These are phyloP conservation scores for Gadopsis bispinosus DNA, from an alignment of 2,797 vertebrate species.

Conservation along the genomic window DNA sequence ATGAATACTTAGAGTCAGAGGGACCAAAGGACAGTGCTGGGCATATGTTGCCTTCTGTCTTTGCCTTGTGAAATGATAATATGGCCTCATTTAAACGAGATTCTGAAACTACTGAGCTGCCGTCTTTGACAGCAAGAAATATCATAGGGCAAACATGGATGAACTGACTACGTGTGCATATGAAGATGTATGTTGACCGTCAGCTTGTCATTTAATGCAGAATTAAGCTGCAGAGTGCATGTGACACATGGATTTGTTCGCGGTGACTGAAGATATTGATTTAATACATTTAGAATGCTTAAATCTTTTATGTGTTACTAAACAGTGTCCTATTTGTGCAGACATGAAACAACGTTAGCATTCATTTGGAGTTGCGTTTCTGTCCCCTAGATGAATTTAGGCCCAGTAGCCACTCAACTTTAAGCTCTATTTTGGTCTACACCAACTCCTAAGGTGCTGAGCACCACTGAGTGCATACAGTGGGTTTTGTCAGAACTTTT, in stretches of 20 bases:
- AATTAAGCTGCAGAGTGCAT: background rate
- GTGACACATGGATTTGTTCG: background rate
- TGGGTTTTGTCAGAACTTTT: background rate
- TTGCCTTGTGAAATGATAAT: slow-evolving; percentile 96
- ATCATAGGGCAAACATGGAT: slow-evolving; percentile 66
- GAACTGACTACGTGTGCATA: slow-evolving; percentile 8
- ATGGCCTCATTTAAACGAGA: slow-evolving; percentile 84
- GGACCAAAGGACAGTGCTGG: slow-evolving; percentile 89
- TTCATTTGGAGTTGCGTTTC: background rate
- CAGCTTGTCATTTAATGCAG: background rate
- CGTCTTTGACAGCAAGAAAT: slow-evolving; percentile 80
- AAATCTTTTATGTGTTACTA: background rate
- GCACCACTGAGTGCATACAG: background rate
- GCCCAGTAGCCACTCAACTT: background rate
- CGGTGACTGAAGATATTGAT: background rate
- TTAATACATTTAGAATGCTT: background rate
- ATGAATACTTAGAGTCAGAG: slow-evolving; percentile 94
- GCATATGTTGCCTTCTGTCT: slow-evolving; percentile 95
- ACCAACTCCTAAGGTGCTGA: background rate
- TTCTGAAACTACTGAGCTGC: slow-evolving; percentile 58
- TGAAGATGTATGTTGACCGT: slow-evolving; percentile 1
- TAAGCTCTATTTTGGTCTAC: background rate
- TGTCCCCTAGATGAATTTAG: background rate
- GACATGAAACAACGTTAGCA: background rate
- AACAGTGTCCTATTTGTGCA: background rate